These are phyloP conservation scores for Polia nebulosa DNA, from an alignment of 2,888 invertebrate genomes.

Conservation along the genomic window DNA sequence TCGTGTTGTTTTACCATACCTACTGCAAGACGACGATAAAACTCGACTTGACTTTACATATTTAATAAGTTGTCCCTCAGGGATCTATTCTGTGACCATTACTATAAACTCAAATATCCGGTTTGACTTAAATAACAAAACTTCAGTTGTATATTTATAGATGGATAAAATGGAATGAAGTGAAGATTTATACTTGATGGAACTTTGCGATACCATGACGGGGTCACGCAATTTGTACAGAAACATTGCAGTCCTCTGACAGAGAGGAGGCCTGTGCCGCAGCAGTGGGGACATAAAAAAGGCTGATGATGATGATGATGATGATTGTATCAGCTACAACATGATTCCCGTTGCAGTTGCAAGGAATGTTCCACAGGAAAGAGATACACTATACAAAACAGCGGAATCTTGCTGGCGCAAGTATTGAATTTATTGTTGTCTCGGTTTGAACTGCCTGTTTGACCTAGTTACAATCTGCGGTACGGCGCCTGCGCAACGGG, in stretches of 20 bases:
- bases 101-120: background rate
- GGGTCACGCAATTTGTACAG: background rate
- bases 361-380: conserved; percentile 6
- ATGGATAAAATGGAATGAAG: background rate
- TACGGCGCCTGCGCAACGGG: conserved; percentile 36
- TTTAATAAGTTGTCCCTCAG: background rate
- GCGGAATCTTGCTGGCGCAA: conserved; percentile 50
- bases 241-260: no score
- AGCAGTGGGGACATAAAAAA: no score
- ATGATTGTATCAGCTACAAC: background rate
- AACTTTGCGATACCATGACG: background rate
- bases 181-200: background rate
- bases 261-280: no score
- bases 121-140: no score
- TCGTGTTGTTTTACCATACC: background rate
- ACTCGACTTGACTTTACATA: background rate
- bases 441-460: conserved; percentile 32
- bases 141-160: background rate
- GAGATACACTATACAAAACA: conserved; percentile 26
- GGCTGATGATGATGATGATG: no score
- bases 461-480: conserved; percentile 53
- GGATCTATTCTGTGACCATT: conserved; percentile 7
- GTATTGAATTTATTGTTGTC: conserved; percentile 54
- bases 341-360: conserved; percentile 23
- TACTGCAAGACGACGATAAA: background rate